Conservation (phyloP, 2,113 vertebrate species). For the Elaphurus davidianus region DNA sequence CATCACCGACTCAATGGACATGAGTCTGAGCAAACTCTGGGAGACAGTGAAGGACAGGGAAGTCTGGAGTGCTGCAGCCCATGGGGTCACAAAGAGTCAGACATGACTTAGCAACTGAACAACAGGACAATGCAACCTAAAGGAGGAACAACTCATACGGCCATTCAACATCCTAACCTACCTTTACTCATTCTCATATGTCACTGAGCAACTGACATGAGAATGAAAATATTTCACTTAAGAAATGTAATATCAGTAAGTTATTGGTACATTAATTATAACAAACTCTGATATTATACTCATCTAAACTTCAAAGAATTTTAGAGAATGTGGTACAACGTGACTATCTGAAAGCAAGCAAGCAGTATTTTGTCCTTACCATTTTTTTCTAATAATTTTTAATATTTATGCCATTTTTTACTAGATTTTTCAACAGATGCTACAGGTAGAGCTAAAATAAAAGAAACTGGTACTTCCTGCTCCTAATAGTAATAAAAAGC, state of each 20-base stretch:
- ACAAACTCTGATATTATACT: background rate
- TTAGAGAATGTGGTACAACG: background rate
- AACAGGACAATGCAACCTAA: background rate
- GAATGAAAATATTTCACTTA: background rate
- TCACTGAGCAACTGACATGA: background rate
- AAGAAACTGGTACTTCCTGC: background rate
- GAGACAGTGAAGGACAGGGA: background rate
- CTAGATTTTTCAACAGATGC: background rate
- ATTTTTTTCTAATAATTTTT: background rate
- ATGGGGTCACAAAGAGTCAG: background rate
- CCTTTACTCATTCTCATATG: background rate
- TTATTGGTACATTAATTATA: background rate
- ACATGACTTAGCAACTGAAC: background rate
- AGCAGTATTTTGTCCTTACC: background rate
- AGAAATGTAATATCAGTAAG: background rate
- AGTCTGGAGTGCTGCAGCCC: background rate
- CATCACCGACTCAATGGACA: background rate
- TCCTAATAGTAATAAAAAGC: background rate
- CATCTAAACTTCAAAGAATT: background rate
- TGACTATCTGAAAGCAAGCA: background rate
- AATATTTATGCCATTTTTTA: background rate
- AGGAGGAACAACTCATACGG: background rate
- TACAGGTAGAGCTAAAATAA: background rate
- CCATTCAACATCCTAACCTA: background rate
- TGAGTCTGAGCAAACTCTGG: background rate